These are phyloP conservation scores for Cepaea nemoralis DNA, from an alignment of 1,140 invertebrate genomes.

Conservation along the genomic window DNA sequence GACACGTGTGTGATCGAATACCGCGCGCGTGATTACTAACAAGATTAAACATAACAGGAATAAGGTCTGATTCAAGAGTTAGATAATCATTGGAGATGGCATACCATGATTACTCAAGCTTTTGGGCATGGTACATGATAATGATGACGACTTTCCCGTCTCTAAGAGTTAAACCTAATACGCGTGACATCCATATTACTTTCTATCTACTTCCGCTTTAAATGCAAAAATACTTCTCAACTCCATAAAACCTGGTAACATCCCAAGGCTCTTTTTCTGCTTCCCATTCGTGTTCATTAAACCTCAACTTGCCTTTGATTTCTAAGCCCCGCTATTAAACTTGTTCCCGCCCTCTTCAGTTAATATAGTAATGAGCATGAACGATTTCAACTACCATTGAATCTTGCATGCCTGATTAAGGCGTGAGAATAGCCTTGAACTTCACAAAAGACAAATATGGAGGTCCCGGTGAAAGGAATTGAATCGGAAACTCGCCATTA, in stretches of 20 bases:
- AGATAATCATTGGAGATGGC: no score
- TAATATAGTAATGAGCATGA: background rate
- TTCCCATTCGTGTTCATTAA: background rate
- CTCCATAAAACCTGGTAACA: slow-evolving; percentile 6
- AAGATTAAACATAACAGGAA: no score
- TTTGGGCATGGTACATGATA: no score
- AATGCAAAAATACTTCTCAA: background rate
- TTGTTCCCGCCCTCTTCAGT: background rate
- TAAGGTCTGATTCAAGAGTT: no score
- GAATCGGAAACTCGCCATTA: background rate
- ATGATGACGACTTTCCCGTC: no score
- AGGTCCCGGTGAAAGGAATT: background rate
- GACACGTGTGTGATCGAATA: no score
- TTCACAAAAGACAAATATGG: background rate
- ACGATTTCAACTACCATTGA: background rate
- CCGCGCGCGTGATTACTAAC: no score
- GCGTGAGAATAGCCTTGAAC: background rate
- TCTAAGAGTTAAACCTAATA: no score
- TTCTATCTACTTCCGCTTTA: background rate
- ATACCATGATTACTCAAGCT: no score
- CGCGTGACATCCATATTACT: no score
- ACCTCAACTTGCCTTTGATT: background rate
- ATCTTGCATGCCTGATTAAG: background rate
- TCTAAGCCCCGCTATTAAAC: background rate
- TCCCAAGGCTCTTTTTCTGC: background rate